Evolutionary conservation across 1,140 invertebrate species (phyloP), one percentile per base, ranked within the genome.

Genomic region (Temnothorax curvispinosus): DNA sequence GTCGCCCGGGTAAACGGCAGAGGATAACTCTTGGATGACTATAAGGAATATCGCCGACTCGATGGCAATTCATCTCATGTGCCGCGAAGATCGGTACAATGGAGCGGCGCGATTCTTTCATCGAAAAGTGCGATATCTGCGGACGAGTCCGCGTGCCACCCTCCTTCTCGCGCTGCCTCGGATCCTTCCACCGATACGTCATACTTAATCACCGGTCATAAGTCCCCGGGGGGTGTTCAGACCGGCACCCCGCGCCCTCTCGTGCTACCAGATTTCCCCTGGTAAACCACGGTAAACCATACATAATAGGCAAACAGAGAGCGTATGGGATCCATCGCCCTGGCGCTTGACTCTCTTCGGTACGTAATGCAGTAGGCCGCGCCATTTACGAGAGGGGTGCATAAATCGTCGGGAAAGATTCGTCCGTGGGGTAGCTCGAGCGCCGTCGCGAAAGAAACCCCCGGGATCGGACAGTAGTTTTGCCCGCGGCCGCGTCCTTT

Each of bases 231-330:
- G 89, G 84, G 69, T 54, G 18, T 3, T 56, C 38, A 56, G 62
- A 58, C 27, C 60, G 64, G 71, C 72, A 9, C 15, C 27, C 27
- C 27, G 21, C 13, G 35, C 82, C 41, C 75, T 81, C 88, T 41
- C 47, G 15, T 18, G 69, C 86, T 54, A 81, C 82, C 85, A 89
- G 87, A 90, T 86, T 92, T 88, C 69, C 91, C 92, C 91, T 90
- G 93, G 89, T 92, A 92, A 92, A 93, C 92, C 92, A 89, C 92
- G 91, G 90, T 88, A 91, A 93, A 92, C 92, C 90, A 92, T 94
- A 93, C 90, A 91, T 91, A 91, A 92, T 92, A 88, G 90, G 69
- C 90, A 90, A 90, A 91, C 89, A 88, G 89, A 85, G 89, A 92
- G 76, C 92, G 89, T 93, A 93, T 92, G 93, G 93, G 92, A 87